A percentile compares a stretch with the other conserved stretches of the same genome.
Conservation (phyloP, 2,888 invertebrate genomes). For the Synergus japonicus region DNA sequence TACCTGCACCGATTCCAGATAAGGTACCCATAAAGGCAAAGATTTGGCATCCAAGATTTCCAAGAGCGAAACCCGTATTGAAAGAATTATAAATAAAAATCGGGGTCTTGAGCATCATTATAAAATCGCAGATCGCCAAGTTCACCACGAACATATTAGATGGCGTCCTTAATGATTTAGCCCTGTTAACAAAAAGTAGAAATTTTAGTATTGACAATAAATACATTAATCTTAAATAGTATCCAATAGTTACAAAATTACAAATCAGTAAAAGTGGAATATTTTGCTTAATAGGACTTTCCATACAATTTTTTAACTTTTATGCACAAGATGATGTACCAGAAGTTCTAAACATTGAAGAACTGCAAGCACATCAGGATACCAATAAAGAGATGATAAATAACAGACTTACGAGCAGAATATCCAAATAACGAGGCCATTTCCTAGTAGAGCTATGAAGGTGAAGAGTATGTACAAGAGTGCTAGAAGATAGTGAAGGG, state of each 20-base stretch:
- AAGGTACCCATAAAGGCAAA: constrained; percentile 87
- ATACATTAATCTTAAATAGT: not conserved
- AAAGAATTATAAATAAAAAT: constrained; percentile 92
- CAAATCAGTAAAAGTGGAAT: no score
- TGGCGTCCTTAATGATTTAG: constrained; percentile 86
- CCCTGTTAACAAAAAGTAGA: constrained; percentile 76
- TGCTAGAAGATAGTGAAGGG: constrained; percentile 88
- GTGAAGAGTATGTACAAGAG: constrained; percentile 88
- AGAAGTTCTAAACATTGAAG: no score
- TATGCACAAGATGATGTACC: no score
- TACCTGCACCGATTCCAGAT: constrained; percentile 88
- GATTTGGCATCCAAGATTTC: constrained; percentile 87
- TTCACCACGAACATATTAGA: constrained; percentile 92
- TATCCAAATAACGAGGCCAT: constrained; percentile 91
- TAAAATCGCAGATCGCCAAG: constrained; percentile 89
- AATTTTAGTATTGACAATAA: not conserved
- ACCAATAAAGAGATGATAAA: not conserved
- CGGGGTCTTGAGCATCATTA: constrained; percentile 93
- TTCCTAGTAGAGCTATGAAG: constrained; percentile 86
- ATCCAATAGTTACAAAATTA: not conserved
- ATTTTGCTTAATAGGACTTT: not conserved
- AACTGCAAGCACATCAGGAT: no score
- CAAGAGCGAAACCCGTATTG: constrained; percentile 86
- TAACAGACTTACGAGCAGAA: constrained; percentile 84
- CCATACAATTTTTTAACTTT: not conserved